Evolutionary conservation across 2,113 vertebrate species (phyloP).

Genomic region (Protobothrops flavoviridis): DNA sequence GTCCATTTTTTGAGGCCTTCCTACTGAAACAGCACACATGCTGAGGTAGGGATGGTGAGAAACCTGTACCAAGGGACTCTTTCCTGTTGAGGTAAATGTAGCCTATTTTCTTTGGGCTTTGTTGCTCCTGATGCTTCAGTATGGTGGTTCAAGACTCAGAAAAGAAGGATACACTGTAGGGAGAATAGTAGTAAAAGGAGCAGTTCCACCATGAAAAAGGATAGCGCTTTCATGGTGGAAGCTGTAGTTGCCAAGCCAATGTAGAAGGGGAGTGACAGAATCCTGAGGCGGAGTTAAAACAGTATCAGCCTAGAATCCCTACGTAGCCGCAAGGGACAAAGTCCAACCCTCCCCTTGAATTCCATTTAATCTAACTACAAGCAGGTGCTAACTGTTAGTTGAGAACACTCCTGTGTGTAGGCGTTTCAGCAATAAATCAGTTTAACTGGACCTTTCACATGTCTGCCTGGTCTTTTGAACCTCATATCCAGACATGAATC

Average conservation of each 20-base stretch:
- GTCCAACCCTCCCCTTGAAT: background rate
- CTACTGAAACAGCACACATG: background rate
- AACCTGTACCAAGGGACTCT: background rate
- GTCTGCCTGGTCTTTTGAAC: background rate
- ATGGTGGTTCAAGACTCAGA: background rate
- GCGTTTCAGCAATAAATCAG: background rate
- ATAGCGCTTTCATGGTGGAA: background rate
- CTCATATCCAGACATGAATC: background rate
- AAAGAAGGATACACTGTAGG: background rate
- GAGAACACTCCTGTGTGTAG: background rate
- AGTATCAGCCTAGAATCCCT: background rate
- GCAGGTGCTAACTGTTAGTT: background rate
- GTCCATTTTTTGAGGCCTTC: background rate
- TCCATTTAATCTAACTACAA: background rate
- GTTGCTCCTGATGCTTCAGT: background rate
- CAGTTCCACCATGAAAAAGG: background rate
- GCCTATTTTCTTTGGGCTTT: background rate
- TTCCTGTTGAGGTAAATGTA: background rate
- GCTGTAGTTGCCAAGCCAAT: background rate
- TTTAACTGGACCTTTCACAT: background rate
- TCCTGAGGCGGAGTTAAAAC: background rate
- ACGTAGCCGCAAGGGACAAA: background rate
- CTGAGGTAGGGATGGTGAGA: background rate
- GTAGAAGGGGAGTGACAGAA: background rate
- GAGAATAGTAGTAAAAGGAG: background rate